Evolutionary conservation across 2,113 vertebrate genomes (phyloP).

Genomic region (Chitala chitala): DNA sequence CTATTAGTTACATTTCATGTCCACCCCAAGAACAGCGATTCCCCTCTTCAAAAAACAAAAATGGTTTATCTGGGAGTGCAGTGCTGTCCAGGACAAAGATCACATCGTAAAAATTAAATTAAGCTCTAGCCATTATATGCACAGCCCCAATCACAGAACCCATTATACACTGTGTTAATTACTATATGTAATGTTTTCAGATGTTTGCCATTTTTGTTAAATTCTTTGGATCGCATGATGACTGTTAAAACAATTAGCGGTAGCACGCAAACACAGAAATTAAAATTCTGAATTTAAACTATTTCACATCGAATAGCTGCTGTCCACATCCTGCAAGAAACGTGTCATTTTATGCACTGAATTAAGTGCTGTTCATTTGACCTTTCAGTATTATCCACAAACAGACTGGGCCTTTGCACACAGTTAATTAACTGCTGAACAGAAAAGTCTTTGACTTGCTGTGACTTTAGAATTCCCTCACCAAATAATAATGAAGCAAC

Average conservation of each 20-base stretch:
- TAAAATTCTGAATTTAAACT: background rate
- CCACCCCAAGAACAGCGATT: too few relatives aligned
- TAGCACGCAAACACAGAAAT: background rate
- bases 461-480: background rate
- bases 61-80: too few relatives aligned
- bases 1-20: too few relatives aligned
- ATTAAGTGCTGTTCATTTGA: constrained; percentile 1
- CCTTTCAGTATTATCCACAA: background rate
- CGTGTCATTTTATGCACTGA: background rate
- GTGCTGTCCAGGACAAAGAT: background rate
- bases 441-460: background rate
- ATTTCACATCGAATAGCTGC: background rate
- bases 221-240: background rate
- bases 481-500: background rate
- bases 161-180: background rate
- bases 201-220: background rate
- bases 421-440: background rate
- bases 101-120: background rate
- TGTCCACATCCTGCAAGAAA: background rate
- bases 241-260: background rate
- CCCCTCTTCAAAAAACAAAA: too few relatives aligned
- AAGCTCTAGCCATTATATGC: background rate
- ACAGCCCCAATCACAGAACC: background rate
- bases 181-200: background rate
- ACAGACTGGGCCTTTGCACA: background rate